A percentile compares a stretch with the other conserved stretches of the same genome.
Conservation (phyloP, 1,140 invertebrate genomes). For the Apis florea region DNA sequence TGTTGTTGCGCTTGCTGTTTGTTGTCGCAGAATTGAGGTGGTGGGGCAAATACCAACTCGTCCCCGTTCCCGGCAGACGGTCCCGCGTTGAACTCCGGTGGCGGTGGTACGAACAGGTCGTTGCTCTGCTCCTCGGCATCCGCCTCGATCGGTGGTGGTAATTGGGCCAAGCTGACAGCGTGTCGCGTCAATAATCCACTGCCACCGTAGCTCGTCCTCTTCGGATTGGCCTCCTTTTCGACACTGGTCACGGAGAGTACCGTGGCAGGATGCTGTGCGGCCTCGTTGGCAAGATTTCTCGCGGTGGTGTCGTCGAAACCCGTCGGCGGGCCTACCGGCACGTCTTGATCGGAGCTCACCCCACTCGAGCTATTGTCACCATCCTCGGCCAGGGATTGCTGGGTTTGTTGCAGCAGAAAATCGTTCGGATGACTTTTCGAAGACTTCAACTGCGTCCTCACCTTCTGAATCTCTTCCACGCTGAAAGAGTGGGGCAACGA, state of each 20-base stretch:
- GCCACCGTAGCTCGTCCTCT: constrained; percentile 71
- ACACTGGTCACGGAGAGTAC: constrained; percentile 72
- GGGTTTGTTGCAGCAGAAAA: constrained; percentile 83
- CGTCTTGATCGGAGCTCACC: constrained; percentile 92
- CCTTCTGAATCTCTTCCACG: constrained; percentile 93
- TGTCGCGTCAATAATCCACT: constrained; percentile 83
- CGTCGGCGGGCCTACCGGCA: constrained; percentile 78
- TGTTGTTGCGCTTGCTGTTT: constrained; percentile 63
- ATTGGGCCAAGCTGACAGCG: constrained; percentile 88
- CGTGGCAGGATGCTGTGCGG: constrained; percentile 72
- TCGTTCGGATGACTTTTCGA: constrained; percentile 92
- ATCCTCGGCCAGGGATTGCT: constrained; percentile 84
- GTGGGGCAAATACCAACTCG: constrained; percentile 83
- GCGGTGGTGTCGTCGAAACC: constrained; percentile 77
- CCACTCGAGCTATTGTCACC: constrained; percentile 93
- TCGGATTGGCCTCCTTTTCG: constrained; percentile 73
- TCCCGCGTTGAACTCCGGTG: constrained; percentile 87
- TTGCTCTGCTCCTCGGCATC: constrained; percentile 85
- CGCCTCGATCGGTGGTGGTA: constrained; percentile 90
- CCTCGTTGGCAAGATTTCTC: constrained; percentile 69
- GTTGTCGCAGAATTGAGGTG: constrained; percentile 87
- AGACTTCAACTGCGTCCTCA: constrained; percentile 89
- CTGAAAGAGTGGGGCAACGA: constrained; percentile 91
- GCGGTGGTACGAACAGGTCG: constrained; percentile 87
- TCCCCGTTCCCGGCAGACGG: constrained; percentile 78